Base-by-base conservation (phyloP, 2,797 vertebrate species). In the Xenentodon cancila region DNA sequence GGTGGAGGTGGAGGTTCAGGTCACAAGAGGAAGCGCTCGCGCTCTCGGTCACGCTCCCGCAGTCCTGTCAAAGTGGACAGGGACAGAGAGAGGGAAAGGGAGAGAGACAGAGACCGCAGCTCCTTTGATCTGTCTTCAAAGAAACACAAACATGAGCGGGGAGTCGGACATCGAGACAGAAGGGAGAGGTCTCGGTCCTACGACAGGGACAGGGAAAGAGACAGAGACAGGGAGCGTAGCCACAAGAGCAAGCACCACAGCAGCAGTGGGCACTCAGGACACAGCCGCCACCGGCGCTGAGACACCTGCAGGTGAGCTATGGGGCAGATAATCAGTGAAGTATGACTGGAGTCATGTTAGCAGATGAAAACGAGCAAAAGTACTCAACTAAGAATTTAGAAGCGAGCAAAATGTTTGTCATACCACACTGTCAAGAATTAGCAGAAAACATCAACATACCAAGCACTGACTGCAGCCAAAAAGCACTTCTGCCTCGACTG, bases 201-300 rank as follows among this genome's bases (percentile, higher is more conserved):
- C 12, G 97, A 97, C 78, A 73, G 91, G 65, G 88, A 97, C 69
- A 72, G 88, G 51, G 91, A 92, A 30, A 75, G 90, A 55, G 90
- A 94, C 69, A 72, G 88, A 53, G 91, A 92, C 43, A 75, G 90
- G 57, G 90, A 94, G 61, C 93, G 98, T 1, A 80, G 95, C 17
- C 97, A 99, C 88, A 99, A 99, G 91, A 93, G 95, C 84, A 99
- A 99, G 71, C 98, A 98, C 91, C 96, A 97, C 55, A 68, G 95
- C 45, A 81, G 91, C 44, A 73, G 92, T 40, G 72, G 96, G 34
- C 96, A 97, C 76, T 98, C 98, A 2, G 95, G 96, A 45, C 98
- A 98, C 37, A 32, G 96, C 73, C 92, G 98, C 44, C 98, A 98
- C 84, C 90, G 96, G 0, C 97, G 95, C 91, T 98, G 90, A 97